Base-by-base conservation (phyloP, 2,797 vertebrate species). In the Urophycis tenuis region DNA sequence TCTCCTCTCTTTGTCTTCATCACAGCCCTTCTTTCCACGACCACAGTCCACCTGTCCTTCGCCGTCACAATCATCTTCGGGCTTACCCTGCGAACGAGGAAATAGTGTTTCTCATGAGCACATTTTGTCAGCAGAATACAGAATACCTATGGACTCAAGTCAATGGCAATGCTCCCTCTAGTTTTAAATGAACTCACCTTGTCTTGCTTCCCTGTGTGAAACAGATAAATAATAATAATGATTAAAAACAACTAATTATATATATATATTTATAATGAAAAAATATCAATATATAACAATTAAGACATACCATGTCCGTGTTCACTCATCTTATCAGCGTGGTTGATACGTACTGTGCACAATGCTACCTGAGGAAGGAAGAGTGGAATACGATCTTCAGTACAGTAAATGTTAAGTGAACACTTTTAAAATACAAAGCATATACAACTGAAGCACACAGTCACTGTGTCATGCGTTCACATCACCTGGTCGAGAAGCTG, bases 401-500 rank as follows among this genome's bases (percentile, higher is more conserved):
- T 29, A 29, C 60, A 29, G 29, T 29, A 12, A 67, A 67, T 29
- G 10, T 67, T 67, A 60, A 60, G 25, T 60, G 2, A 25, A 12
- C 60, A 29, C 60, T 11, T 29, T 29, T 3, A 29, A 64, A 67
- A 29, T 67, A 12, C 60, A 12, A 29, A 67, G 14, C 3, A 1
- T 29, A 29, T 67, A 9, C 22, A 9, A 60, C 53, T 60, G 17
- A 22, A n/a, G 53, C 53, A 60, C 6, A 25, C 53, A n/a, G n/a
- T 60, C 1, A 60, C 8, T 67, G 60, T 1, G 12, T 67, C 10
- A 29, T 29, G 60, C 34, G 39, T 31, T 34, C 32, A 15, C 36
- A 31, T 4, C 77, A 89, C 88, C 90, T 86, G 77, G 29, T 78
- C 60, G 33, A 73, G 79, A 72, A 79, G 74, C 71, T 17, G 15